Evolutionary conservation across 2,113 vertebrate species (phyloP), one percentile per base, ranked within the genome.

Genomic region (Myiagra hebetior): DNA sequence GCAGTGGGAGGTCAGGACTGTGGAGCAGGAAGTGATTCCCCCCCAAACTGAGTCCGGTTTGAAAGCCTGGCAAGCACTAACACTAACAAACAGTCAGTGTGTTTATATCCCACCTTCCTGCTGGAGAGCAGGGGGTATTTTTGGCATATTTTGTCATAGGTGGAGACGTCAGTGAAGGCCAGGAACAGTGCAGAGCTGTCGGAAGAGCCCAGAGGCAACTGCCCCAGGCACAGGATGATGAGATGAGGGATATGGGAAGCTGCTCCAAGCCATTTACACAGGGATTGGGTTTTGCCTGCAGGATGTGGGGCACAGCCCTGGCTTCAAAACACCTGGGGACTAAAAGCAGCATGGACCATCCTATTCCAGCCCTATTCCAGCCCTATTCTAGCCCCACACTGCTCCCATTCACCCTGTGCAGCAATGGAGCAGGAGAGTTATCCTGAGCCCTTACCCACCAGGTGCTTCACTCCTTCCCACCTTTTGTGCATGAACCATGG

Each of bases 61-160:
- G 83, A 62, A 72, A 88, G 60, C 79, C 75, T 5, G 1, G 42
- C 14, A 7, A 93, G 70, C 39, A 10, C 67, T 44, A 91, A 91
- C 53, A 68, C 72, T 89, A 94, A 91, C 92, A 93, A 94, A 67
- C 20, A 73, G 89, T 19, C 52, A 10, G 22, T 7, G 63, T 91
- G 94, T 96, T 96, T 95, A 94, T 37, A 95, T 77, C 92, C 59
- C 90, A 91, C 84, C 90, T 94, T 94, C 92, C 94, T 91, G 90
- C 63, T 0, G 0, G 57, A 41, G 52, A 11, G 7, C 8, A 18
- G 47, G 16, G 33, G 49, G 31, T 89, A 92, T 96, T 94, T 89
- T 49, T 57, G 80, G 70, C 56, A 33, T 44, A 21, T 84, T 89
- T 93, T 79, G 39, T 80, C 69, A 41, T 53, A 57, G 47, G 52